A percentile compares a stretch with the other conserved stretches of the same genome.
Evolutionary conservation across 2,113 vertebrate genomes (phyloP).

Genomic region (Ranitomeya variabilis): DNA sequence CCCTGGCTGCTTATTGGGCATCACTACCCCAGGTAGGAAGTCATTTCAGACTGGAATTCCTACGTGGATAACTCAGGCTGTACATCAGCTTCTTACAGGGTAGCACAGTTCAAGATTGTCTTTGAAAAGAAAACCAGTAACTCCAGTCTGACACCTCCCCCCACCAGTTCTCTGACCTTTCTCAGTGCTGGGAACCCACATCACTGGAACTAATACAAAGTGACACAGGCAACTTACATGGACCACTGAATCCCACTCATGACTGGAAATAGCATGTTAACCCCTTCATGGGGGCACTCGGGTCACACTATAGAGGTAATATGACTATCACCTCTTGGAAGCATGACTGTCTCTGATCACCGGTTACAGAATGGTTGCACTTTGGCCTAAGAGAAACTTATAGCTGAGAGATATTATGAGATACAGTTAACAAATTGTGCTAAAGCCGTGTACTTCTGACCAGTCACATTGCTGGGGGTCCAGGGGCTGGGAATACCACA

Average conservation of each 20-base stretch:
- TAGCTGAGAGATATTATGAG: not conserved
- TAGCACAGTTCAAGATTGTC: not conserved
- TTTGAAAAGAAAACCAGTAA: not conserved
- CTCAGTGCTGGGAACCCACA: conserved; percentile 10
- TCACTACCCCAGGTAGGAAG: not conserved
- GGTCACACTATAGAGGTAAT: not conserved
- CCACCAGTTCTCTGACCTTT: conserved; percentile 16
- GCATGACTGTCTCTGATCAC: not conserved
- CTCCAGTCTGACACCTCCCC: not conserved
- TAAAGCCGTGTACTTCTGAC: not conserved
- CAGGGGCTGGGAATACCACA: not conserved
- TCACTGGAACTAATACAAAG: conserved; percentile 49
- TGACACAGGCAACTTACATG: conserved; percentile 38
- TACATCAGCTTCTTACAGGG: not conserved
- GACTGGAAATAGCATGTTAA: conserved; percentile 8
- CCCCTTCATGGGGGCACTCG: not conserved
- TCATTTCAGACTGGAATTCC: not conserved
- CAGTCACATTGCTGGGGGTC: not conserved
- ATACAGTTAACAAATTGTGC: not conserved
- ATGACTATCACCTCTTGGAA: too few relatives aligned
- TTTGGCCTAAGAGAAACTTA: not conserved
- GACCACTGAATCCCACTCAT: conserved; percentile 25
- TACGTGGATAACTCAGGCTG: not conserved
- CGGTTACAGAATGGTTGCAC: not conserved
- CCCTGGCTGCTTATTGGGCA: too few relatives aligned